phyloP scores from a whole-genome alignment of 1,140 invertebrate genomes.

The Panagrolaimus sp. region DNA sequence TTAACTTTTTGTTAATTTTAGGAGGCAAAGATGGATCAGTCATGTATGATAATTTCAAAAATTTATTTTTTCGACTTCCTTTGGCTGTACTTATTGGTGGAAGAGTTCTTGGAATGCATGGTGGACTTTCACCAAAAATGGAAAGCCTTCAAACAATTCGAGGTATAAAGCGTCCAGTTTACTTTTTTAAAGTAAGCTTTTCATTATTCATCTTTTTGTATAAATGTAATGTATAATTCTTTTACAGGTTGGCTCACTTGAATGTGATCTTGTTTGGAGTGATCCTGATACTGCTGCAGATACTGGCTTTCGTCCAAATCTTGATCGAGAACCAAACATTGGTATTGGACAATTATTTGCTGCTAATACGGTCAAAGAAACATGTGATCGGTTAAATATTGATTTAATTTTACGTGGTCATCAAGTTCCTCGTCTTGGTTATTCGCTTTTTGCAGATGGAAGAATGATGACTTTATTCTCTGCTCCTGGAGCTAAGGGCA shows the following conservation, averaged over 20 bases:
- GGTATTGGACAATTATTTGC: constrained; percentile 37
- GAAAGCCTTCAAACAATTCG: constrained; percentile 24
- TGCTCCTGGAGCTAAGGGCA: constrained; percentile 34
- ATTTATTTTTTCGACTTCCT: constrained; percentile 33
- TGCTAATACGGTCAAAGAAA: constrained; percentile 28
- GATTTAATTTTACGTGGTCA: constrained; percentile 38
- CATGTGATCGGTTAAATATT: constrained; percentile 25
- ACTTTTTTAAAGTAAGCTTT: constrained; percentile 29
- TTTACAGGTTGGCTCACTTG: constrained; percentile 18
- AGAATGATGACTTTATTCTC: constrained; percentile 29
- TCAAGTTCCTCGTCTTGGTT: constrained; percentile 39
- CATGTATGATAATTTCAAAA: constrained; percentile 34
- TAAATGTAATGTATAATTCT: no score
- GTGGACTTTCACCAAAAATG: constrained; percentile 37
- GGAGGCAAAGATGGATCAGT: constrained; percentile 13
- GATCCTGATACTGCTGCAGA: constrained; percentile 30
- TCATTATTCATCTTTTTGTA: no score
- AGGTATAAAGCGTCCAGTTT: constrained; percentile 30
- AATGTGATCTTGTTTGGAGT: constrained; percentile 35
- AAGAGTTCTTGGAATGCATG: constrained; percentile 37
- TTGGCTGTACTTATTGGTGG: constrained; percentile 33
- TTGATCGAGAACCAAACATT: constrained; percentile 34
- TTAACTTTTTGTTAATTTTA: background rate
- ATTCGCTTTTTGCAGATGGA: constrained; percentile 29
- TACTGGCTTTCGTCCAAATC: constrained; percentile 28